Conservation (phyloP, 1,140 invertebrate species). For the Pseudomyrmex sp. region DNA sequence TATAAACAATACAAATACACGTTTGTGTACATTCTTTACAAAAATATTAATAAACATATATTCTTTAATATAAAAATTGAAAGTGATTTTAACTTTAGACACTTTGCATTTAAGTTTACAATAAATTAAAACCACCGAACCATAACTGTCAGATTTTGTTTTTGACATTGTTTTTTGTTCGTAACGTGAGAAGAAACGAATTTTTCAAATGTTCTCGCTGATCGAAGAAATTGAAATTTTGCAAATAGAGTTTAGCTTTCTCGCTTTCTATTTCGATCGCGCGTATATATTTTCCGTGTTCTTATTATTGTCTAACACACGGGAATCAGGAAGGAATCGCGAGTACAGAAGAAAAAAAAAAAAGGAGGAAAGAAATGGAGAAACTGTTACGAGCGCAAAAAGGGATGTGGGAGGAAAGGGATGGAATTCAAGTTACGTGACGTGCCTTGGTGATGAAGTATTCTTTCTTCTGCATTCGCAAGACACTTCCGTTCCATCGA, state of each 20-base stretch:
- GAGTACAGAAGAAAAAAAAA: background rate
- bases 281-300: slow-evolving; percentile 3
- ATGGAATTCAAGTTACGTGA: slow-evolving; percentile 57
- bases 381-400: slow-evolving; percentile 31
- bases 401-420: background rate
- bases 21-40: too few species aligned
- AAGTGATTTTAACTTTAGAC: too few species aligned
- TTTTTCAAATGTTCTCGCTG: too few species aligned
- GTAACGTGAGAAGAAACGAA: too few species aligned
- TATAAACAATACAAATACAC: too few species aligned
- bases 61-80: too few species aligned
- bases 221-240: background rate
- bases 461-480: slow-evolving; percentile 39
- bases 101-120: too few species aligned
- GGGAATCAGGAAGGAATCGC: slow-evolving; percentile 25
- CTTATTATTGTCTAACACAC: slow-evolving; percentile 30
- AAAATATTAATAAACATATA: too few species aligned
- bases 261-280: slow-evolving; percentile 23
- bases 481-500: slow-evolving; percentile 53
- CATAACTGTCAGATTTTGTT: background rate
- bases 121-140: too few species aligned
- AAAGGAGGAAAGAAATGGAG: background rate
- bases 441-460: slow-evolving; percentile 49
- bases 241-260: background rate
- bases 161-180: background rate